Base-by-base conservation (phyloP, 1,140 invertebrate genomes). In the Kradibia gibbosae region DNA sequence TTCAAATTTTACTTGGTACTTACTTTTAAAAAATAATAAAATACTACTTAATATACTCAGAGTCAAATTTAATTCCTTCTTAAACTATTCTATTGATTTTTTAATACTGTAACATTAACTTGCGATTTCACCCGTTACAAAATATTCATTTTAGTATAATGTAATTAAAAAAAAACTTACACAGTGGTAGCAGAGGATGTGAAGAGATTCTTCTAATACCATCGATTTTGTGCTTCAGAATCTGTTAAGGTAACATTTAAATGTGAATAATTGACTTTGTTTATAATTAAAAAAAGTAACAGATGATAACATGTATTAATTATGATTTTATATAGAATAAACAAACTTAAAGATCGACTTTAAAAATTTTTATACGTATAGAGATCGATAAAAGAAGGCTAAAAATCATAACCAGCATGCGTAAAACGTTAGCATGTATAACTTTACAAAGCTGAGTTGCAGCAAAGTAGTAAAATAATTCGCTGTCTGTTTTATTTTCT, bases 181-280 rank as follows among this genome's bases (percentile, higher is more conserved):
- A 99, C 86, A 99, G 93, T 67, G 98, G 97, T 87, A 99, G 92
- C 70, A 96, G 92, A 28, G 98, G 98, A 94, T 99, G 99, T 28
- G 98, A 95, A 82, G 97, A 97, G 90, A 99, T 96, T 89, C 98
- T 94, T 89, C 98, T 94, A 76, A 99, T 97, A 85, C 98, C 98
- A 90, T 98, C 96, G 80, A 98, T 95, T 91, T 96, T 95, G 89
- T 97, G 96, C 91, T 96, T 96, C 88, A 96, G 91, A 80, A 97
- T 95, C 96, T 97, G 91, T 71, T 57, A 85, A 28, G 55, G 60
- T 50, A 86, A 82, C 83, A 86, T 83, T 71, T 28, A n/a, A 85
- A 79, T 57, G 71, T 78, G 28, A 67, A 39, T 28, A 53, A 13
- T 22, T 55, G 48, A 48, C 53, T n/a, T n/a, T n/a, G n/a, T n/a